Evolutionary conservation across 2,888 invertebrate species (phyloP), one percentile per base, ranked within the genome.

Genomic region (Listrodromus nycthemerus): DNA sequence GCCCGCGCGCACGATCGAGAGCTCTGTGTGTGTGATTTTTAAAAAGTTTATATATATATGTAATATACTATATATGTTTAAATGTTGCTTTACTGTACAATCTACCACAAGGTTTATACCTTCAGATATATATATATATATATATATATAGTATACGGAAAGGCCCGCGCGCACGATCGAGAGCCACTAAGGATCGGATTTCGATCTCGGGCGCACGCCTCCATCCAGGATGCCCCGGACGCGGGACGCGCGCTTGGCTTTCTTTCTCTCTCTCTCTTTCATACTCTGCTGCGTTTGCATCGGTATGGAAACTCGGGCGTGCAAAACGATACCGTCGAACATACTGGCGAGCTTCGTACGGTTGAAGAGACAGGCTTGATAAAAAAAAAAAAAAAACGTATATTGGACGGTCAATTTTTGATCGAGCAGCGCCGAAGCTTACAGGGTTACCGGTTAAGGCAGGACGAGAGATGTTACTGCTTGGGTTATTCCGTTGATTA

Each of bases 131-230:
- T n/a, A 21, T 8, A 48, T 6, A 13, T 37, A 16, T 8, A 1
- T 61, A 45, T 45, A 16, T 73, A 5, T 65, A 27, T 50, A 41
- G 41, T 41, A 19, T 50, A 67, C 21, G 73, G 66, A 7, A n/a
- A 73, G 65, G 55, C 37, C 63, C 45, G 77, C 73, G 75, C 63
- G 45, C 65, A 77, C 55, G 74, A 65, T 84, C 84, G 67, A 84
- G 73, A 73, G 73, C 65, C 77, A 66, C 63, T 58, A 63, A 41
- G 70, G 70, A 78, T 81, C 80, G 77, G 77, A 84, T 84, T 84
- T 81, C 81, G 81, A 81, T 81, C 77, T 78, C 55, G 45, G 65
- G 75, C 80, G 81, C 76, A 67, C 71, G 71, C 73, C 74, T 69
- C 48, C 61, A 27, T 70, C 79, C 61, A 79, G 55, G 83, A 70